Base-by-base conservation (phyloP, 2,888 invertebrate species). In the Campoplex capitator region DNA sequence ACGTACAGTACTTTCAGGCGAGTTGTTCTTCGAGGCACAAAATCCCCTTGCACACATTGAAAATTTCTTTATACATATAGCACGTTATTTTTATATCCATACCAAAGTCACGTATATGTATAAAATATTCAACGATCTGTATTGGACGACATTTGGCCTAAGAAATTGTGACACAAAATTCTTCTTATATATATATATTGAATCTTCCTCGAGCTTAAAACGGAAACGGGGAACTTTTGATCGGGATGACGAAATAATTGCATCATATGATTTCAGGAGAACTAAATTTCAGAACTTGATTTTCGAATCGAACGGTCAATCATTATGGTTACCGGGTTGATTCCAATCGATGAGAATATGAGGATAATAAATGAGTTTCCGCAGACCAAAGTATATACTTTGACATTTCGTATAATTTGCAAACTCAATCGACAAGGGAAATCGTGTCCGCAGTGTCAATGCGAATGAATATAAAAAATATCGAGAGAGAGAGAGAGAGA, bases 1-100 rank as follows among this genome's bases (percentile, higher is more conserved):
- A 90, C 90, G 89, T 89, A n/a, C n/a, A 88, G 76, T 58, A 68
- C 84, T 85, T 83, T 73, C 54, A 54, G 76, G 28, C 78, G 23
- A 68, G 67, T 28, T 74, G 45, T 65, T 51, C 71, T 35, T 48
- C 51, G 62, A 83, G 76, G 54, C 75, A 76, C 79, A 62, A 86
- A 83, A 79, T 68, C 62, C 74, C 74, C 70, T 78, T 70, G 28
- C 67, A 67, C 35, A 51, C 65, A 28, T 51, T 38, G 4, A 79
- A 32, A n/a, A 56, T 74, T 13, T 74, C 1, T 38, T 51, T 3
- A 0, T 3, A 32, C 8, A 71, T 18, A 18, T 0, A 48, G 0
- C 8, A 42, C 32, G 2, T 28, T 48, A 35, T 68, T 71, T 71
- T 51, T 71, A 51, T 32, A 9, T 56, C 11, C 13, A 35, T 23